A percentile compares a stretch with the other conserved stretches of the same genome.
phyloP scores from a whole-genome alignment of 2,797 vertebrate species.

The Crenichthys baileyi region DNA sequence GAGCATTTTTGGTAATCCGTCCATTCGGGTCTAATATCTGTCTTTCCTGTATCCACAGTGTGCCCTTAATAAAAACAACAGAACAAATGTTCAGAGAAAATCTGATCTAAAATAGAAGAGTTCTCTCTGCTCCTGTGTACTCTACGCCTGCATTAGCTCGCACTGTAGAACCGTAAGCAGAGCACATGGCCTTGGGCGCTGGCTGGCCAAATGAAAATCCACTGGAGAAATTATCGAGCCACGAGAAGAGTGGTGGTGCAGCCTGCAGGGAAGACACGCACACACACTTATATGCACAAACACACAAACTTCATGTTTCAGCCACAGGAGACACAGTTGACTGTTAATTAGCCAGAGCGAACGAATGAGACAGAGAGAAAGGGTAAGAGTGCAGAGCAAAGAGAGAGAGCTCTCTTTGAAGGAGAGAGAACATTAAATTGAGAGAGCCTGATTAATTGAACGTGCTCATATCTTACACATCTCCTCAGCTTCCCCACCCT shows the following conservation, averaged over 20 bases:
- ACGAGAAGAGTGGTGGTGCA: conserved; percentile 58
- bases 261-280: conserved; percentile 52
- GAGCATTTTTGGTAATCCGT: background rate
- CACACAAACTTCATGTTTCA: conserved; percentile 66
- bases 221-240: conserved; percentile 74
- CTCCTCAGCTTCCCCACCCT: conserved; percentile 59
- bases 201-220: conserved; percentile 77
- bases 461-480: conserved; percentile 69
- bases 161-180: conserved; percentile 47
- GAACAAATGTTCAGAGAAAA: conserved; percentile 21
- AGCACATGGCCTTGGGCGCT: conserved; percentile 62
- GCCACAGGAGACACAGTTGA: conserved; percentile 70
- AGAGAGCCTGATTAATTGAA: conserved; percentile 79
- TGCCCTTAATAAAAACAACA: conserved; percentile 30
- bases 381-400: conserved; percentile 37
- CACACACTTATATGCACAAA: conserved; percentile 33
- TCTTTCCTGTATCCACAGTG: background rate
- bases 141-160: conserved; percentile 36
- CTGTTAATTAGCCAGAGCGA: conserved; percentile 79
- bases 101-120: conserved; percentile 16
- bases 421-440: conserved; percentile 43
- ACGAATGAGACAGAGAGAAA: conserved; percentile 62
- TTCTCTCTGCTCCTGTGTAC: conserved; percentile 16
- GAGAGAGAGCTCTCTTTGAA: conserved; percentile 22
- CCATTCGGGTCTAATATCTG: background rate